Base-by-base conservation (phyloP, 92 coral and sea anemone species). In the Anthopleura xanthogrammica region DNA sequence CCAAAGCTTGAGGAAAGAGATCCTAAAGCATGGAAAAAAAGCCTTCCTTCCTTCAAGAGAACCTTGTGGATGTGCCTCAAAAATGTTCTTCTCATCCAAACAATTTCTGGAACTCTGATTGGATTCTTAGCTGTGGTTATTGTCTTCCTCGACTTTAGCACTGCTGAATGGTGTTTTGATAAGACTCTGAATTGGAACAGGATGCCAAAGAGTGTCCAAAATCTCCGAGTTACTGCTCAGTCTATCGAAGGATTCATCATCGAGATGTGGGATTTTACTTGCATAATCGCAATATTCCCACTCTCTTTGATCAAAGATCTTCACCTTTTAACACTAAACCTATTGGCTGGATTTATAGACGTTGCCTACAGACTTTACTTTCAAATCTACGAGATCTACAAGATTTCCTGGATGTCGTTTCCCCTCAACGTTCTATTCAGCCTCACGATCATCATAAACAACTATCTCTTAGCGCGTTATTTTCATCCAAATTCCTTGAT, bases 151-250 rank as follows among this genome's bases (percentile, higher is more conserved):
- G 75, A 70, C 42, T 70, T 16, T 70, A 22, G 85, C 60, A 91
- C 91, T 8, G 89, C 89, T 12, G 85, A 88, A 46, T 79, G 88
- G 17, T 91, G 94, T 78, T 91, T 85, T 41, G 84, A 79, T 41
- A 77, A 70, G 79, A 58, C 17, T 58, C n/a, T 19, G n/a, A 16
- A 58, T 19, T 58, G 64, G 64, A 1, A 58, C n/a, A 16, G 1
- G n/a, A 58, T 58, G 64, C 64, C 64, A 1, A 58, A 14, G 6
- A 6, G n/a, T 17, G 64, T 58, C n/a, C 64, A 58, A 58, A 16
- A 19, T 58, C 64, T 58, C 19, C 19, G 64, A 58, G 64, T 58
- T 3, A 58, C 64, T 12, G 64, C 64, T 14, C 75, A 24, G 14
- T 17, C 75, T 23, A 22, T 16, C 5, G 42, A 23, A 70, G 75